Evolutionary conservation across 2,113 vertebrate species (phyloP), one percentile per base, ranked within the genome.

Genomic region (Alectura lathami): DNA sequence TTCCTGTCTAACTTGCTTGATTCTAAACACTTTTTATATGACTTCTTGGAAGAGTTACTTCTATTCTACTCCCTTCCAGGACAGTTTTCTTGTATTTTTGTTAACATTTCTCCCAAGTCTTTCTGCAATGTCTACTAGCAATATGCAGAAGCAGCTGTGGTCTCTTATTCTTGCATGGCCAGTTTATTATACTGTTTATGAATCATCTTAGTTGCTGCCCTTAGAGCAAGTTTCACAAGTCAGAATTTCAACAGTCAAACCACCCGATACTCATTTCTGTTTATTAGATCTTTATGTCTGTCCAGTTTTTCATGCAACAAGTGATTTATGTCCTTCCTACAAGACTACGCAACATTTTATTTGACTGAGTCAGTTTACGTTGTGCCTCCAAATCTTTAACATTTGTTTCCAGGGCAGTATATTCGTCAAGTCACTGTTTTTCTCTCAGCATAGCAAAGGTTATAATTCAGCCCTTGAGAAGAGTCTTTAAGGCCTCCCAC

Each of bases 351-450:
- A 76, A 26, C 18, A 22, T 83, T 91, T 88, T 91, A 57, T 79
- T 74, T 90, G 11, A 38, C 22, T 59, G 51, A 86, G 20, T 81
- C 40, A 50, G 50, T 83, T 85, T 69, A 80, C 34, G 2, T n/a
- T 53, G 13, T 56, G 15, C 38, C 91, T 90, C 50, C 50, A 81
- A 23, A 80, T 67, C 67, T 86, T 81, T 77, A 77, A 50, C 45
- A 83, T 89, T 59, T 70, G 6, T 94, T 94, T 95, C 68, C 72
- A 88, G 72, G 90, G 12, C 17, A 54, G 26, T 70, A 11, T 63
- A 86, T 83, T 96, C 5, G 48, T 76, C 63, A 86, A 93, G 38
- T 13, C 32, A 70, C 22, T 90, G 68, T 81, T 94, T 93, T 89
- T 77, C 29, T 70, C 29, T 88, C 23, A 86, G 29, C 8, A 32